Evolutionary conservation across 2,113 vertebrate genomes (phyloP), one percentile per base, ranked within the genome.

Genomic region (Melanocharis versteri): DNA sequence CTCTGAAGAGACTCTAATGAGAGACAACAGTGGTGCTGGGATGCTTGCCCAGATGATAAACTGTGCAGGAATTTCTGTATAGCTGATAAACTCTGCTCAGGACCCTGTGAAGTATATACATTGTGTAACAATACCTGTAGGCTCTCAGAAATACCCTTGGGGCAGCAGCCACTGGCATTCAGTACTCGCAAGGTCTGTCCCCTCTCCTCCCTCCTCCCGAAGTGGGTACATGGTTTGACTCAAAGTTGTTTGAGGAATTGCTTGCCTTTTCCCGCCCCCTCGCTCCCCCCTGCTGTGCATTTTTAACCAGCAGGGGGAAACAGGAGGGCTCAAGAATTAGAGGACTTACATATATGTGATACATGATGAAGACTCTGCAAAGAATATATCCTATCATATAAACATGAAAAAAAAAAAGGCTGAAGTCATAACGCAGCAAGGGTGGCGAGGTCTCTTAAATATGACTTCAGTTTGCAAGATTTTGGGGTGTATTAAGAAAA

Each of bases 31-130:
- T 84, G 60, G 31, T n/a, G 31, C 69, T 95, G 95, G 88, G 92
- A 93, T 61, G 88, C 66, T 91, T 96, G 87, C 91, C 77, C 87
- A 89, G 87, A 87, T 87, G 76, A 70, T 91, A 94, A 95, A 82
- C 61, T 69, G 35, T 78, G 70, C 69, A 53, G 73, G 87, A 95
- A 93, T 96, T 94, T 91, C 77, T 87, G 61, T 40, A 60, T 80
- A 48, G 73, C 44, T 82, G 83, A 95, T 96, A 92, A 95, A 94
- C 48, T 28, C 73, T 57, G 57, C 1, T 5, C 80, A 84, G 87
- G 69, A 91, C 81, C 65, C 61, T 37, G n/a, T 2, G 1, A 81
- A 86, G 31, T 31, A 62, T 7, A 77, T 42, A 37, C 42, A 8
- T 70, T 80, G 77, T 90, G 37, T 81, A 80, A 83, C 24, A 39